Conservation (phyloP, 2,888 invertebrate genomes). For the Amorpha juglandis region DNA sequence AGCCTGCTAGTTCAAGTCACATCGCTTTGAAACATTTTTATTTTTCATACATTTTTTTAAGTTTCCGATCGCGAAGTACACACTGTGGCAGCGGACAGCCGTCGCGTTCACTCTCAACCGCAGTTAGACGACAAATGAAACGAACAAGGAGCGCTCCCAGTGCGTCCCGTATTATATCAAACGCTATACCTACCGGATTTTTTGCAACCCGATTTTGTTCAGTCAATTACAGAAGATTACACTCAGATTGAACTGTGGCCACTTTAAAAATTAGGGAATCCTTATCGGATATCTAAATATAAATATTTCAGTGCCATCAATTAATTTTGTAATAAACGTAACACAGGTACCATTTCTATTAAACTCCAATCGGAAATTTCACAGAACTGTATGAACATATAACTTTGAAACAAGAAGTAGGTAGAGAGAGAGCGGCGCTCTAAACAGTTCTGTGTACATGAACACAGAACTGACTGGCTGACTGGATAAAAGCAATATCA, state of each 20-base stretch:
- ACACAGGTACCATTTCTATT: background rate
- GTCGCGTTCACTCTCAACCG: constrained; percentile 58
- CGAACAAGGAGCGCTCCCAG: constrained; percentile 56
- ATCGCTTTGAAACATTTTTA: constrained; percentile 54
- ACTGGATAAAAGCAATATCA: too few species aligned
- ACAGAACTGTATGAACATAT: background rate
- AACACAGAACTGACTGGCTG: too few species aligned
- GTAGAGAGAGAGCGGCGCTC: too few species aligned
- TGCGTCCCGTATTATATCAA: constrained; percentile 44
- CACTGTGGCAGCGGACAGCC: constrained; percentile 39
- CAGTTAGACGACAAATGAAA: constrained; percentile 66
- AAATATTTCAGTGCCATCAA: background rate
- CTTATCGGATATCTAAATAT: constrained; percentile 38
- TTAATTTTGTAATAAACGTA: background rate
- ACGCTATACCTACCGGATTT: constrained; percentile 52
- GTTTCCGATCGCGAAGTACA: constrained; percentile 43
- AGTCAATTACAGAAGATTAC: constrained; percentile 61
- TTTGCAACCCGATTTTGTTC: constrained; percentile 54
- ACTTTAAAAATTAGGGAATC: constrained; percentile 42
- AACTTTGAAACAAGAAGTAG: too few species aligned
- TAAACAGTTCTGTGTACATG: too few species aligned
- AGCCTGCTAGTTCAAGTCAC: constrained; percentile 49
- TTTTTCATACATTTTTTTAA: constrained; percentile 42
- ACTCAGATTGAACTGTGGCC: constrained; percentile 50
- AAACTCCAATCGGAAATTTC: background rate